Percentiles rank a stretch among this genome's conserved stretches.
These are phyloP conservation scores for Leptopilina drosophilae DNA, from an alignment of 2,888 invertebrate species.

Conservation along the genomic window DNA sequence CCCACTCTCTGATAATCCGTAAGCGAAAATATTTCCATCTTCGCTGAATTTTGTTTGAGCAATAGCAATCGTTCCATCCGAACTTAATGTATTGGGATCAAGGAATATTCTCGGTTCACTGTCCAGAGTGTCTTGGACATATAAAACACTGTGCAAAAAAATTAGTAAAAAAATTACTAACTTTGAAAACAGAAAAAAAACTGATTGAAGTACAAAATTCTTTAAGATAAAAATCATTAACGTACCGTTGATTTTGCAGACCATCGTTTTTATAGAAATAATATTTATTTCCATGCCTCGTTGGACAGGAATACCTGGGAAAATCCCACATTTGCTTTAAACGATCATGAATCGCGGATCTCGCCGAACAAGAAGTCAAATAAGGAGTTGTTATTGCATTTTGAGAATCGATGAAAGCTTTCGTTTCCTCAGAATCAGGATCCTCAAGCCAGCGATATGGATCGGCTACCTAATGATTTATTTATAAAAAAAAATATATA, in stretches of 20 bases:
- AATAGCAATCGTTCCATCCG: constrained; percentile 93
- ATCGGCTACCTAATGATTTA: constrained; percentile 83
- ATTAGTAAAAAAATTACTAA: neutral
- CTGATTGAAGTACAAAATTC: neutral
- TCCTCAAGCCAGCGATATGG: constrained; percentile 98
- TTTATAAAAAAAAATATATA: too few relatives aligned
- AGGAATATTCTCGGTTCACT: constrained; percentile 90
- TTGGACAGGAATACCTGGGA: constrained; percentile 95
- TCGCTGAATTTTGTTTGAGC: constrained; percentile 89
- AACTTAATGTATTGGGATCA: constrained; percentile 95
- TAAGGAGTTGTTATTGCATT: constrained; percentile 93
- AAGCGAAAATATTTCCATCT: constrained; percentile 93
- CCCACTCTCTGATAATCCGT: constrained; percentile 94
- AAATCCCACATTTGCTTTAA: constrained; percentile 96
- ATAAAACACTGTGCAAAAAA: constrained; percentile 85
- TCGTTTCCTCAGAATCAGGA: constrained; percentile 94
- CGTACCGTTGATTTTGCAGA: constrained; percentile 95
- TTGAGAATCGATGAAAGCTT: constrained; percentile 92
- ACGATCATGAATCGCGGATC: constrained; percentile 85
- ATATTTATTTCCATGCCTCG: constrained; percentile 89
- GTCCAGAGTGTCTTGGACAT: constrained; percentile 88
- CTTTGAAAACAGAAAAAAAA: neutral
- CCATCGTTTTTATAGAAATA: constrained; percentile 96
- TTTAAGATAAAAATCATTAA: neutral
- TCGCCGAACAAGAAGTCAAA: constrained; percentile 86